Evolutionary conservation across 2,888 invertebrate genomes (phyloP).

Genomic region (Cancer borealis): DNA sequence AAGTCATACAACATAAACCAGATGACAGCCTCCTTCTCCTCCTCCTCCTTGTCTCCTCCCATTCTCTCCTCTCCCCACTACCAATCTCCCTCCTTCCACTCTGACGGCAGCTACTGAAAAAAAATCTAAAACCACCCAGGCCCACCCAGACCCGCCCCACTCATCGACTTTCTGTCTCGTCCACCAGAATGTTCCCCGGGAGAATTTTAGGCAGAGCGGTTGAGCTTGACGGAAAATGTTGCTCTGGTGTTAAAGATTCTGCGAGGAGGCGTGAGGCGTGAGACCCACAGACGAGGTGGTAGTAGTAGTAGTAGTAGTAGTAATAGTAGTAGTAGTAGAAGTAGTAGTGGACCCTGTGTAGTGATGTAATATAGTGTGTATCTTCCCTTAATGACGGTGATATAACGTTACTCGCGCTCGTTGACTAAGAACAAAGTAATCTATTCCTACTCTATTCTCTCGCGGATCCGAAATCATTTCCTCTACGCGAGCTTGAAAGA

Average conservation of each 20-base stretch:
- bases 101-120: neutral
- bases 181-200: slow-evolving; percentile 3
- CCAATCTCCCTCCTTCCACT: neutral
- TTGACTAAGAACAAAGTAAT: slow-evolving; percentile 29
- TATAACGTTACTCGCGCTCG: neutral
- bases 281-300: neutral
- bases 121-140: neutral
- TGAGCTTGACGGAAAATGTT: slow-evolving; percentile 34
- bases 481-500: neutral
- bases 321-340: neutral
- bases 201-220: slow-evolving; percentile 32
- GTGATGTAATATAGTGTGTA: neutral
- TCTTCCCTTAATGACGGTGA: neutral
- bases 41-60: neutral
- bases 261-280: slow-evolving; percentile 16
- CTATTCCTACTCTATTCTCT: neutral
- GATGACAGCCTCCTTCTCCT: neutral
- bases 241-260: slow-evolving; percentile 17
- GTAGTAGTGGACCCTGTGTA: neutral
- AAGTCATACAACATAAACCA: neutral
- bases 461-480: neutral
- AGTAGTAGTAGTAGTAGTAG: neutral
- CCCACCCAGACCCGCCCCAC: slow-evolving; percentile 12
- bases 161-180: slow-evolving; percentile 29
- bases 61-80: neutral